These are phyloP conservation scores for Psittacara wagleri DNA, from an alignment of 2,113 vertebrate genomes.

Conservation along the genomic window DNA sequence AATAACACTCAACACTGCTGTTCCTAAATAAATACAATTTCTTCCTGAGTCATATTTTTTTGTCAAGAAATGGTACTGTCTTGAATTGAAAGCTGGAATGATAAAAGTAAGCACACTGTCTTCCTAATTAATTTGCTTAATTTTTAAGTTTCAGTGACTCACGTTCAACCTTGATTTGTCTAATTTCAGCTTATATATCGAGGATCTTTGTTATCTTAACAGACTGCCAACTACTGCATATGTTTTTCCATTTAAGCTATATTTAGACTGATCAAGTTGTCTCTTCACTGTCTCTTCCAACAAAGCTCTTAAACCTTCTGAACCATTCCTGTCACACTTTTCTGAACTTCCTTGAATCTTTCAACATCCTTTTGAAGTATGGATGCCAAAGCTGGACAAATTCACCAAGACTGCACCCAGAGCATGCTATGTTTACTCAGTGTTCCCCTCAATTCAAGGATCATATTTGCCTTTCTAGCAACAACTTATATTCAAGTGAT, in stretches of 20 bases:
- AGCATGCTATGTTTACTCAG: background rate
- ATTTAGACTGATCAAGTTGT: background rate
- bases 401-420: background rate
- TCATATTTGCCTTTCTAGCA: background rate
- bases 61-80: background rate
- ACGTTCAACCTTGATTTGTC: background rate
- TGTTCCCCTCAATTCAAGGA: background rate
- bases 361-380: conserved; percentile 48
- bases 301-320: conserved; percentile 8
- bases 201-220: background rate
- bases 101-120: background rate
- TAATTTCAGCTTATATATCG: background rate
- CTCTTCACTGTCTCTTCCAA: background rate
- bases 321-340: background rate
- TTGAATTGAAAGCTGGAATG: background rate
- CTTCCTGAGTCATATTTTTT: background rate
- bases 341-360: conserved; percentile 4
- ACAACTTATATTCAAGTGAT: background rate
- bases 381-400: conserved; percentile 16
- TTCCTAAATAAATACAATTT: background rate
- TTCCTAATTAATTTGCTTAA: background rate
- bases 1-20: background rate
- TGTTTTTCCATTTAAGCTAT: background rate
- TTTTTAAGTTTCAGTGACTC: background rate
- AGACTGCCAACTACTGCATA: background rate